phyloP scores from a whole-genome alignment of 2,888 invertebrate genomes.

The Macroteleia sp. region DNA sequence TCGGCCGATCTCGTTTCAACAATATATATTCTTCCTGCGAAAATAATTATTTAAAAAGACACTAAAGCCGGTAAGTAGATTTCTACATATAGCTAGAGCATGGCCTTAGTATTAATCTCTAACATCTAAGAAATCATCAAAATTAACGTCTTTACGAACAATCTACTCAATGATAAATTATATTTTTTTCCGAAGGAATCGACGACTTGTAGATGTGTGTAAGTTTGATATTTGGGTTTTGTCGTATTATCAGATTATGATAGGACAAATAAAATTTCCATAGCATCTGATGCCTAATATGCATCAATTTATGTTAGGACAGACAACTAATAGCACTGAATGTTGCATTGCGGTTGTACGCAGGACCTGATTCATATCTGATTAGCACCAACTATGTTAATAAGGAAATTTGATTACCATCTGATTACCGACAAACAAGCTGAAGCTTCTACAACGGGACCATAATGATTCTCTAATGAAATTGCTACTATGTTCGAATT shows the following conservation, averaged over 20 bases:
- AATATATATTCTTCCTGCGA: too few species aligned
- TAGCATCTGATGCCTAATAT: slow-evolving; percentile 9
- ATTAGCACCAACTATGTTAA: slow-evolving; percentile 54
- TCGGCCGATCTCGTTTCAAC: too few species aligned
- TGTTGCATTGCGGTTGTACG: slow-evolving; percentile 21
- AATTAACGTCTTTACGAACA: too few species aligned
- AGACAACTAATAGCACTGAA: slow-evolving; percentile 33
- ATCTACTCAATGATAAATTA: too few species aligned
- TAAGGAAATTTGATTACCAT: slow-evolving; percentile 56
- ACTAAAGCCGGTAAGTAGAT: too few species aligned
- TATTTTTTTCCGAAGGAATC: too few species aligned
- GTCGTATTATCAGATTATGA: neutral
- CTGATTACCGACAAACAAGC: slow-evolving; percentile 53
- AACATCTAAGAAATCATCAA: too few species aligned
- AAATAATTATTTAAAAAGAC: too few species aligned
- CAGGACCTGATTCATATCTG: slow-evolving; percentile 51
- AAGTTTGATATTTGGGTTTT: neutral
- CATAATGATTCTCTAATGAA: slow-evolving; percentile 53
- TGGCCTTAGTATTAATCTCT: too few species aligned
- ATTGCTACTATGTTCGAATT: slow-evolving; percentile 31
- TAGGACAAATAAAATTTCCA: slow-evolving; percentile 18
- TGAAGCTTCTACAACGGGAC: slow-evolving; percentile 25
- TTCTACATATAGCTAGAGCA: too few species aligned
- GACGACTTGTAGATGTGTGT: neutral
- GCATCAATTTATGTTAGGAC: slow-evolving; percentile 6